These are phyloP conservation scores for Macrotis lagotis DNA, from an alignment of 2,113 vertebrate genomes.

Conservation along the genomic window DNA sequence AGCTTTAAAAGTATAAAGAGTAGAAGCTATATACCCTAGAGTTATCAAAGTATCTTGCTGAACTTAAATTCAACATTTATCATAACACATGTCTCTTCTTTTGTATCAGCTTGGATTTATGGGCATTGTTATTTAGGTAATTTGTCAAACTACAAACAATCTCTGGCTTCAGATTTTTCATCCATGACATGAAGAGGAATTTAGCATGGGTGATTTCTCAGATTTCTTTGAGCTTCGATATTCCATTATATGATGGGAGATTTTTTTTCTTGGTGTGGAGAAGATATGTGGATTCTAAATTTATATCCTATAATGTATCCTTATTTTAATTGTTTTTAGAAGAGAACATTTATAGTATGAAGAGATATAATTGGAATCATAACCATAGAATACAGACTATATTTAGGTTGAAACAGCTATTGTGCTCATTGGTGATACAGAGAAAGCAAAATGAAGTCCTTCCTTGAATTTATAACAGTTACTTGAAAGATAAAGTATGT, in stretches of 20 bases:
- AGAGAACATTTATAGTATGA: constrained; percentile 39
- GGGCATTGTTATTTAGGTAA: not conserved
- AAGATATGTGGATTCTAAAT: not conserved
- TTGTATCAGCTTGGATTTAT: not conserved
- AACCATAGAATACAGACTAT: constrained; percentile 41
- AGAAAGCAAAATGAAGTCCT: constrained; percentile 33
- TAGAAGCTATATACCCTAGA: not conserved
- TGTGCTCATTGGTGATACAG: constrained; percentile 50
- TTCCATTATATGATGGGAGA: constrained; percentile 37
- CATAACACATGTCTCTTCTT: not conserved
- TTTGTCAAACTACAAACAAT: not conserved
- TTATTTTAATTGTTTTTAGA: constrained; percentile 49
- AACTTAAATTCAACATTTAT: not conserved
- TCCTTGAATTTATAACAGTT: constrained; percentile 62
- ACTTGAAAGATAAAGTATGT: constrained; percentile 68
- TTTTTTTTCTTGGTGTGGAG: not conserved
- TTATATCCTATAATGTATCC: not conserved
- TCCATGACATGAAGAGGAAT: not conserved
- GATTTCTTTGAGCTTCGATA: constrained; percentile 3
- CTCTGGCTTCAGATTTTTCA: constrained; percentile 1
- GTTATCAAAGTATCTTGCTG: not conserved
- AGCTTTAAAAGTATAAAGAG: constrained; percentile 28
- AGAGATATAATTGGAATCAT: constrained; percentile 20
- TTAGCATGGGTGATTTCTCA: not conserved
- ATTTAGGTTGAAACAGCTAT: constrained; percentile 65